These are phyloP conservation scores for Anableps anableps DNA, from an alignment of 2,797 vertebrate genomes.

Conservation along the genomic window DNA sequence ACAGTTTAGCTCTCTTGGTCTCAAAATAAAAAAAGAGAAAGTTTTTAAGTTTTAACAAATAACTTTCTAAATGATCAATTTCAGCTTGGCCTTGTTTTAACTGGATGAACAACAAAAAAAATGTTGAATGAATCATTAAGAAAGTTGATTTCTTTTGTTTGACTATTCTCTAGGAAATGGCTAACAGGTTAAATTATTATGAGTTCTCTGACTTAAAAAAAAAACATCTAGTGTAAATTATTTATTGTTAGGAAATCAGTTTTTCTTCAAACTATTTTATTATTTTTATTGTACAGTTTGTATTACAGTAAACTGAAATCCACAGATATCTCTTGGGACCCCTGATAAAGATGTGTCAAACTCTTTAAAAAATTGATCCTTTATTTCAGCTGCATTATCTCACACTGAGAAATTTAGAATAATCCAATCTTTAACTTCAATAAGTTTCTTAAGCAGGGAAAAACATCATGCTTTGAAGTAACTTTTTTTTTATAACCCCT, in stretches of 20 bases:
- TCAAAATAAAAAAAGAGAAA: background rate
- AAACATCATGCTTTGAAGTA: too few relatives aligned
- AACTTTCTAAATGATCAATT: background rate
- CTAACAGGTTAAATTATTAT: too few relatives aligned
- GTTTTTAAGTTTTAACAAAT: background rate
- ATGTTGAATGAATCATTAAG: too few relatives aligned
- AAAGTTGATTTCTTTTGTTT: too few relatives aligned
- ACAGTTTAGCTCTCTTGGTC: too few relatives aligned
- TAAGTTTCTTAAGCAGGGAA: background rate
- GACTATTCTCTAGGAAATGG: too few relatives aligned
- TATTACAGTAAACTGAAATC: background rate
- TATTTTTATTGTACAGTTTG: background rate
- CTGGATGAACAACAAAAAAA: too few relatives aligned
- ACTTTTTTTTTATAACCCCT: too few relatives aligned
- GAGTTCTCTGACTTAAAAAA: too few relatives aligned
- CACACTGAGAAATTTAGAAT: background rate
- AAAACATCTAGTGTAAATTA: too few relatives aligned
- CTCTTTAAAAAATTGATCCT: background rate
- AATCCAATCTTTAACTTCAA: background rate
- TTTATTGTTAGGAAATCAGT: background rate
- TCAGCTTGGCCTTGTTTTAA: background rate
- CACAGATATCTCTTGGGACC: background rate
- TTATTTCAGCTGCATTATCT: background rate
- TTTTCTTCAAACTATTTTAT: background rate
- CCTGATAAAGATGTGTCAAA: background rate